phyloP scores from a whole-genome alignment of 2,888 invertebrate genomes.

The Anodontia alba region DNA sequence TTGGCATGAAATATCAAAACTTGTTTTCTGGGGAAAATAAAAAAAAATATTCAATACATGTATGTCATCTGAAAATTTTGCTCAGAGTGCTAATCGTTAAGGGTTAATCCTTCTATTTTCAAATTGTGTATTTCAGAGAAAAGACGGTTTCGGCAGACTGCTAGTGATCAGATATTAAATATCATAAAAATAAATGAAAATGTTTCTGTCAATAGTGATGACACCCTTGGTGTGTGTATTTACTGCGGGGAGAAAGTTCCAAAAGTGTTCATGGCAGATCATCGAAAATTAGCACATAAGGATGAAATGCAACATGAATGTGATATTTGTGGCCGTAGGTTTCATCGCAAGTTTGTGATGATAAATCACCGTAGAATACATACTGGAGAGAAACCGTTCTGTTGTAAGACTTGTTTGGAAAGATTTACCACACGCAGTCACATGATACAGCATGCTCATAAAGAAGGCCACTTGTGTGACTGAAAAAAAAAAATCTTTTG shows the following conservation, averaged over 20 bases:
- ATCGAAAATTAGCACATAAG: neutral
- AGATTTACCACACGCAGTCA: neutral
- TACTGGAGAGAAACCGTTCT: constrained; percentile 53
- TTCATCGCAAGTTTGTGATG: constrained; percentile 31
- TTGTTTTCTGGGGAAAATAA: too few relatives aligned
- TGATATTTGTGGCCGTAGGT: constrained; percentile 38
- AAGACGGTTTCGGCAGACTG: too few relatives aligned
- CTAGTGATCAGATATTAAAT: too few relatives aligned
- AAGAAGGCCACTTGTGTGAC: neutral
- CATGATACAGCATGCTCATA: neutral
- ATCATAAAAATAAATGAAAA: too few relatives aligned
- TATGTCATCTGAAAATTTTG: too few relatives aligned
- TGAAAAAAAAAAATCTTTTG: neutral
- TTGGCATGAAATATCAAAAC: too few relatives aligned
- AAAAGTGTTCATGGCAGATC: neutral
- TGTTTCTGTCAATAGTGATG: neutral
- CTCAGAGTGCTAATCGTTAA: too few relatives aligned
- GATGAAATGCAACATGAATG: constrained; percentile 16
- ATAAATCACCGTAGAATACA: constrained; percentile 44
- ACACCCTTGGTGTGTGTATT: neutral
- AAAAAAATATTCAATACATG: too few relatives aligned
- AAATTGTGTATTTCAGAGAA: too few relatives aligned
- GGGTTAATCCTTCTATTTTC: too few relatives aligned
- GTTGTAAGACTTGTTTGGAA: neutral
- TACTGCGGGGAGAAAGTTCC: neutral